Percentiles rank a stretch among this genome's conserved stretches.
Conservation (phyloP, 2,888 invertebrate genomes). For the Cosmia pyralina region DNA sequence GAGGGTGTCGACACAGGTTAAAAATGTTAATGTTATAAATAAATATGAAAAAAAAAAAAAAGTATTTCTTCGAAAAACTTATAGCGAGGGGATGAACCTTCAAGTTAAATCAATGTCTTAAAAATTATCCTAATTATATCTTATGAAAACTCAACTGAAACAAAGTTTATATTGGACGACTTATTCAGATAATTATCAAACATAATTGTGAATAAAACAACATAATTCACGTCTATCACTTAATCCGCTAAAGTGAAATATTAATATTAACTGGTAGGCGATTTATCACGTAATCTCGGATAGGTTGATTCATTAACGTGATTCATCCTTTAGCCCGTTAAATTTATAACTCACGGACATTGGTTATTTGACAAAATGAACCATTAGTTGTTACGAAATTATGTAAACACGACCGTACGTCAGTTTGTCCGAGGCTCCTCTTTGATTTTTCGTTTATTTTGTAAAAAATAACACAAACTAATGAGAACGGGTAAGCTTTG, state of each 20-base stretch:
- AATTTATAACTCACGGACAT: constrained; percentile 67
- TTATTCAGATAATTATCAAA: constrained; percentile 38
- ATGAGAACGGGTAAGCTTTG: constrained; percentile 57
- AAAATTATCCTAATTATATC: background rate
- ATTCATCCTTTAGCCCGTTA: constrained; percentile 74
- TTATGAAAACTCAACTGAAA: background rate
- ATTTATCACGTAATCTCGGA: constrained; percentile 84
- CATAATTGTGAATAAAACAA: constrained; percentile 54
- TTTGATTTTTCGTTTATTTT: constrained; percentile 67
- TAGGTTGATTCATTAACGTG: constrained; percentile 83
- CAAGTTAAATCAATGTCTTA: background rate
- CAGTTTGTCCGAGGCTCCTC: constrained; percentile 66
- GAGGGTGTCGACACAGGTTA: too few relatives aligned
- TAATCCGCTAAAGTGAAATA: constrained; percentile 83
- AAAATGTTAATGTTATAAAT: too few relatives aligned
- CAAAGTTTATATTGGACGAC: constrained; percentile 16
- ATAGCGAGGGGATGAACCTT: background rate
- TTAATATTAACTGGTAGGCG: constrained; percentile 79
- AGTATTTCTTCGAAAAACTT: background rate
- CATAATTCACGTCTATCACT: constrained; percentile 77
- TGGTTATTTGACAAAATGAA: constrained; percentile 82
- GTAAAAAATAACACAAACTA: constrained; percentile 65
- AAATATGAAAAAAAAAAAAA: too few relatives aligned
- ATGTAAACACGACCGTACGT: constrained; percentile 79
- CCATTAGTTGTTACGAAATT: constrained; percentile 82